These are phyloP conservation scores for Drosophila stalkeri DNA, from an alignment of 2,888 invertebrate genomes.

Conservation along the genomic window DNA sequence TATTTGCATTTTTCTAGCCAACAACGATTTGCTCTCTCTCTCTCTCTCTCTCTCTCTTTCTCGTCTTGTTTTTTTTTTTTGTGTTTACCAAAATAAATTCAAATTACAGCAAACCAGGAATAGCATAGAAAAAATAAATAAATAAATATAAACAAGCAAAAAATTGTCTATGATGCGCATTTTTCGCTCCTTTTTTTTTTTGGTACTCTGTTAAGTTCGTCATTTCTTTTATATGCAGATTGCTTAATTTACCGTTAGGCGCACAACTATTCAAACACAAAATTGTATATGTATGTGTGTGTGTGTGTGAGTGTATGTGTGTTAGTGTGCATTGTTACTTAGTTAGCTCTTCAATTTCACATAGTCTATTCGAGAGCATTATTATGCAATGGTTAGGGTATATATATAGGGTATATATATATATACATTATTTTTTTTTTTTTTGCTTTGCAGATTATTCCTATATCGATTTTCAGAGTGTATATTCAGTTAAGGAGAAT, in stretches of 20 bases:
- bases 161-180: constrained; percentile 27
- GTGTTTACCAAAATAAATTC: constrained; percentile 62
- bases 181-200: constrained; percentile 14
- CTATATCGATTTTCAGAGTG: not conserved
- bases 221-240: constrained; percentile 19
- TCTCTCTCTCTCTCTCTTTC: not conserved
- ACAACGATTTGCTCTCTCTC: not conserved
- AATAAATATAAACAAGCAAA: constrained; percentile 16
- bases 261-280: constrained; percentile 33
- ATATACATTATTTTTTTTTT: not conserved
- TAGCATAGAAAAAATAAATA: constrained; percentile 6
- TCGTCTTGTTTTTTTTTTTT: constrained; percentile 16
- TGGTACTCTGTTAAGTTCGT: constrained; percentile 10
- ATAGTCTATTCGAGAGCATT: not conserved
- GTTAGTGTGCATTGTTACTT: not conserved
- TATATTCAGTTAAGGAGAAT: not conserved
- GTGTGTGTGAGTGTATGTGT: not conserved
- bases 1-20: constrained; percentile 63
- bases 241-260: constrained; percentile 46
- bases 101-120: constrained; percentile 43
- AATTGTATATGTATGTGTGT: not conserved
- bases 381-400: not conserved
- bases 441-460: not conserved
- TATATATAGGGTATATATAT: too few relatives aligned
- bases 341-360: constrained; percentile 4